A percentile compares a stretch with the other conserved stretches of the same genome.
Conservation (phyloP, 1,140 invertebrate genomes). For the Oryctes rhinoceros region DNA sequence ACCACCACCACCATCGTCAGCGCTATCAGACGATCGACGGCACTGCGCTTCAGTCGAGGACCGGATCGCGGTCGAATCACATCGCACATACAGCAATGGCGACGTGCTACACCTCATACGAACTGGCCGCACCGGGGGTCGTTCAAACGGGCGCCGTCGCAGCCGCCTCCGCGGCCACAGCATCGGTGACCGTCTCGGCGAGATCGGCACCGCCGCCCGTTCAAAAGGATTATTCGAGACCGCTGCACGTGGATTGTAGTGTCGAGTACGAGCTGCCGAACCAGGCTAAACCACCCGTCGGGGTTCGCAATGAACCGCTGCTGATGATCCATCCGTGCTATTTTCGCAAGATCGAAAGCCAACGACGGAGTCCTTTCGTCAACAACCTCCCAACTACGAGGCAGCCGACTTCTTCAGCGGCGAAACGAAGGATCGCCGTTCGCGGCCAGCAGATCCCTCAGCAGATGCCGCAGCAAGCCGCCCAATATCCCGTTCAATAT, state of each 20-base stretch:
- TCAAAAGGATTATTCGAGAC: slow-evolving; percentile 78
- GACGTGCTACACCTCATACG: slow-evolving; percentile 60
- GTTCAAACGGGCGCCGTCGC: slow-evolving; percentile 38
- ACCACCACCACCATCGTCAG: slow-evolving; percentile 41
- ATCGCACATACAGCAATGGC: slow-evolving; percentile 51
- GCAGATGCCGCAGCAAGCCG: slow-evolving; percentile 59
- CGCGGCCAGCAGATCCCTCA: slow-evolving; percentile 53
- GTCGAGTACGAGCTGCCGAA: slow-evolving; percentile 86
- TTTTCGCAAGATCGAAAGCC: slow-evolving; percentile 80
- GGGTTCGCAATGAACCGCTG: slow-evolving; percentile 76
- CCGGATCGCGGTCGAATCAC: slow-evolving; percentile 51
- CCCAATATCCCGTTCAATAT: slow-evolving; percentile 60
- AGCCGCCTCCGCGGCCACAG: neutral
- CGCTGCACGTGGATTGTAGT: slow-evolving; percentile 83
- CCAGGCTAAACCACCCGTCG: slow-evolving; percentile 80
- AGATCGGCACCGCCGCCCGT: slow-evolving; percentile 56
- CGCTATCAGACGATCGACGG: neutral
- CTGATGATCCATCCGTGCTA: slow-evolving; percentile 88
- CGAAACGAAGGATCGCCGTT: slow-evolving; percentile 53
- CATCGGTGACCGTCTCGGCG: neutral
- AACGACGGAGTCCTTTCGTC: slow-evolving; percentile 77
- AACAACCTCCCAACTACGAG: slow-evolving; percentile 70
- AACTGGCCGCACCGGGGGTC: slow-evolving; percentile 49
- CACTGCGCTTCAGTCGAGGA: slow-evolving; percentile 55
- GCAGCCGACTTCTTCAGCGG: slow-evolving; percentile 56